Evolutionary conservation across 2,113 vertebrate genomes (phyloP).

Genomic region (Tenrec ecaudatus): DNA sequence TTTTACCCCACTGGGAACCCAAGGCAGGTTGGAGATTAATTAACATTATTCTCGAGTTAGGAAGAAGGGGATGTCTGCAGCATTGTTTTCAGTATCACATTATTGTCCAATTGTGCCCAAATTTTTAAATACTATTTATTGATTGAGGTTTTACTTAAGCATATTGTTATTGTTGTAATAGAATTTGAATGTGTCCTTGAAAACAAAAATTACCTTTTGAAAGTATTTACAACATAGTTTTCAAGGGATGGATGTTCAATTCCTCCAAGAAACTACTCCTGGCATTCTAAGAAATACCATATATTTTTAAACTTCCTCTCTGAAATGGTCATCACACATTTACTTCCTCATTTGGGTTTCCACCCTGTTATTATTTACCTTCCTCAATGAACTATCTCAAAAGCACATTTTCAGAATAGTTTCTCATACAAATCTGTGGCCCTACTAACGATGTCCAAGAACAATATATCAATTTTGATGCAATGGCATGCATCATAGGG

Average conservation of each 20-base stretch:
- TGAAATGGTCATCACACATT: not conserved
- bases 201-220: not conserved
- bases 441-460: not conserved
- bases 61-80: not conserved
- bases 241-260: not conserved
- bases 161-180: not conserved
- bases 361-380: not conserved
- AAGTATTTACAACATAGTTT: not conserved
- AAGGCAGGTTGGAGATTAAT: not conserved
- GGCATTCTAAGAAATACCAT: not conserved
- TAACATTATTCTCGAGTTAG: not conserved
- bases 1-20: rapidly evolving
- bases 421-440: not conserved
- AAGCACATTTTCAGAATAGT: not conserved
- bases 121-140: not conserved
- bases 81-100: not conserved
- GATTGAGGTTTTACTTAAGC: not conserved
- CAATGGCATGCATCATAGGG: not conserved
- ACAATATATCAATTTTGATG: not conserved
- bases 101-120: not conserved
- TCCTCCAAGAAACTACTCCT: not conserved
- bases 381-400: not conserved
- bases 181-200: not conserved
- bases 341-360: not conserved
- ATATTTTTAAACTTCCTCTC: not conserved